phyloP scores from a whole-genome alignment of 1,140 invertebrate species.

The Polypedilum vanderplanki region DNA sequence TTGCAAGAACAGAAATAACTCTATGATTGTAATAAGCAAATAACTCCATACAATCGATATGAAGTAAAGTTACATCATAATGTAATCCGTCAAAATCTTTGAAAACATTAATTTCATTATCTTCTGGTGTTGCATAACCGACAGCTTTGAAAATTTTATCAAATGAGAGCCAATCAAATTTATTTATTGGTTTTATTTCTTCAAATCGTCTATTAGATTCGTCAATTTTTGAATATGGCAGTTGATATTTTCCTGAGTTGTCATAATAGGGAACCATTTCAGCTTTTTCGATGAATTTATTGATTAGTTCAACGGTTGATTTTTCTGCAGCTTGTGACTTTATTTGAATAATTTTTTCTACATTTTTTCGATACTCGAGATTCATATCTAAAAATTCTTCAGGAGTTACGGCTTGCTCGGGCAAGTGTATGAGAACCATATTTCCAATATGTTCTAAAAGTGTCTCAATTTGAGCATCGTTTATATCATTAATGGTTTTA shows the following conservation, averaged over 20 bases:
- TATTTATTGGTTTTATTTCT: conserved; percentile 37
- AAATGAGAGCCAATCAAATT: conserved; percentile 41
- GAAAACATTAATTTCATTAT: conserved; percentile 34
- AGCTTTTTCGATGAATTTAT: conserved; percentile 58
- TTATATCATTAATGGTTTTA: conserved; percentile 54
- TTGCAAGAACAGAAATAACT: conserved; percentile 59
- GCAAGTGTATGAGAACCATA: conserved; percentile 58
- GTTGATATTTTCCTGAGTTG: conserved; percentile 36
- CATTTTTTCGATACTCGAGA: conserved; percentile 47
- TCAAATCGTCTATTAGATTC: conserved; percentile 37
- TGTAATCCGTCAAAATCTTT: conserved; percentile 37
- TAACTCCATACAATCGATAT: conserved; percentile 66
- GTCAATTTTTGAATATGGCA: conserved; percentile 37
- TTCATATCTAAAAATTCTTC: conserved; percentile 60
- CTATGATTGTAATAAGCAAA: conserved; percentile 67
- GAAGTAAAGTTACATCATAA: conserved; percentile 52
- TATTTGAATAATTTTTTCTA: conserved; percentile 49
- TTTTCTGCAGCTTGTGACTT: conserved; percentile 57
- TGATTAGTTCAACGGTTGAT: conserved; percentile 60
- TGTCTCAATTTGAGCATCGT: conserved; percentile 65
- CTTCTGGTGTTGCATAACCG: conserved; percentile 36
- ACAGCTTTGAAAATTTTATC: conserved; percentile 39
- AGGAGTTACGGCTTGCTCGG: conserved; percentile 56
- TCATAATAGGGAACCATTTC: conserved; percentile 47
- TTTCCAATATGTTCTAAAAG: conserved; percentile 58